Evolutionary conservation across 2,113 vertebrate species (phyloP).

Genomic region (Nothoprocta perdicaria): DNA sequence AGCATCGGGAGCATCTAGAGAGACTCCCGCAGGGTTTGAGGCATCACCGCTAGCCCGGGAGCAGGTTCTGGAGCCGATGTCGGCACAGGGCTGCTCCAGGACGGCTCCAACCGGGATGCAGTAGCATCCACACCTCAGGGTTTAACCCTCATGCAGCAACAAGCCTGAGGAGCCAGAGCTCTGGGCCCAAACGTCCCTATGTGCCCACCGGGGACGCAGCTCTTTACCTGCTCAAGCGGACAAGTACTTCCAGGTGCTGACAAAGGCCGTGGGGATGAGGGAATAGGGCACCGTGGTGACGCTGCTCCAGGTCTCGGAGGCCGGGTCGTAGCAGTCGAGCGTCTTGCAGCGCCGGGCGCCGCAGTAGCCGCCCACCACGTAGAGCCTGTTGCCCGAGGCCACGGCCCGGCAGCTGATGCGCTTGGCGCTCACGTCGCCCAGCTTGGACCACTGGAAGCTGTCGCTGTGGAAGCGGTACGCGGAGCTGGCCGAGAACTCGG

Average conservation of each 20-base stretch:
- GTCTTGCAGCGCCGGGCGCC: constrained; percentile 86
- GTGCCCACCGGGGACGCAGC: background rate
- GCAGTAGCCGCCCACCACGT: constrained; percentile 86
- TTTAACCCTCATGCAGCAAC: background rate
- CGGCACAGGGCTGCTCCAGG: background rate
- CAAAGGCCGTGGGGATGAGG: constrained; percentile 84
- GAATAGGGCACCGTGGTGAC: constrained; percentile 83
- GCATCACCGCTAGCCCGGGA: background rate
- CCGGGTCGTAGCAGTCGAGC: constrained; percentile 84
- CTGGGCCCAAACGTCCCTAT: rapidly evolving
- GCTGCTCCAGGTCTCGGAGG: constrained; percentile 82
- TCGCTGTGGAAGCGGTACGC: constrained; percentile 86
- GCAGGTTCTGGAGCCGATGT: rapidly evolving
- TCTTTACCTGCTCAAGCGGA: constrained; percentile 34
- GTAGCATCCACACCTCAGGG: rapidly evolving
- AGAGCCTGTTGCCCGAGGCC: constrained; percentile 85
- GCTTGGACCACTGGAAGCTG: constrained; percentile 86
- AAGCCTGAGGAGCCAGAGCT: background rate
- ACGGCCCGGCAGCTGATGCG: constrained; percentile 86
- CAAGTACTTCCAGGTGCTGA: constrained; percentile 88
- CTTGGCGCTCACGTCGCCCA: constrained; percentile 83
- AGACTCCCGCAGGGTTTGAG: background rate
- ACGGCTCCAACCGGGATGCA: background rate
- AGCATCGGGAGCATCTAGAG: background rate
- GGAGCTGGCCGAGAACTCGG: constrained; percentile 85